Evolutionary conservation across 2,797 vertebrate species (phyloP), one percentile per base, ranked within the genome.

Genomic region (Onychomys torridus): DNA sequence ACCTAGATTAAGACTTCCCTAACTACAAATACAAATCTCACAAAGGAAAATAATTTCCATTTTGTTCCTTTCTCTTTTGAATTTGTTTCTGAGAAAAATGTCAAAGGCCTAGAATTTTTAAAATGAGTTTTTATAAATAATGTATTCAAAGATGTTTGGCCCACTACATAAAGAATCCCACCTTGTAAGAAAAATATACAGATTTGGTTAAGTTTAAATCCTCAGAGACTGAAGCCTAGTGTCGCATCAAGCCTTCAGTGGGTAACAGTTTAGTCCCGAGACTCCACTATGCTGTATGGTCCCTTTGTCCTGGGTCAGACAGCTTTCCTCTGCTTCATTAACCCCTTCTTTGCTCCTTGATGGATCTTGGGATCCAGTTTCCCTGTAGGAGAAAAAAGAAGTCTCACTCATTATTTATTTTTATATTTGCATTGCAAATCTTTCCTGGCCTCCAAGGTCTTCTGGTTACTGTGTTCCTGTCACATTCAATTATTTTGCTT

Each of bases 331-430:
- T 99, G 98, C 98, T 98, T 99, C 99, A 99, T 99, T 99, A 99
- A 99, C 98, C 99, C 99, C 98, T 99, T 99, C 99, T 99, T 99
- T 95, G 99, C 99, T 98, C 99, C 99, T 98, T 99, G 99, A 98
- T 99, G 99, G 98, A 99, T 99, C 97, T 99, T 99, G 91, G 98
- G 99, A 98, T 99, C 99, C 99, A 99, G 99, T 98, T 99, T 99
- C 99, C 99, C 99, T 99, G 97, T 93, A 97, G 98, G 95, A 59
- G 94, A 98, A 88, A 89, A 93, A 96, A 94, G 94, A 97, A 94
- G 34, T 82, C 95, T 98, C 95, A 97, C 95, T 98, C 95, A 97
- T 96, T 97, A 97, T 98, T 98, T 98, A 98, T 97, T 98, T 98
- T 91, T 97, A 67, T 93, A 98, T 99, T 98, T 99, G 98, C 98